phyloP scores from a whole-genome alignment of 2,888 invertebrate species.

The Epinotia nisella region DNA sequence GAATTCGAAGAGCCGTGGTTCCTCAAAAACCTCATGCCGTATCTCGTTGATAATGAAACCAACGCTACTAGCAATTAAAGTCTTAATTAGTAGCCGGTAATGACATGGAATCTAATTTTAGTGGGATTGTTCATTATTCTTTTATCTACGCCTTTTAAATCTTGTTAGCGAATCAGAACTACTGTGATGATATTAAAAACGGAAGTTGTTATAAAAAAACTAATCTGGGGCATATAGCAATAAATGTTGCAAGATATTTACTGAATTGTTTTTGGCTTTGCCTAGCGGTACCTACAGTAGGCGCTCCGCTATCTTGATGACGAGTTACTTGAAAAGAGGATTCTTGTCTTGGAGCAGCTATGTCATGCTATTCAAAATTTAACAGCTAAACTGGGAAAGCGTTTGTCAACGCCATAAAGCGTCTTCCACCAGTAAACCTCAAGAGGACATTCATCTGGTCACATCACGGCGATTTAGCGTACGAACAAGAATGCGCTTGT shows the following conservation, averaged over 20 bases:
- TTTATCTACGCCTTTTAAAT: slow-evolving; percentile 1
- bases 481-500: no score
- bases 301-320: no score
- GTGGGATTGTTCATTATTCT: neutral
- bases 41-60: neutral
- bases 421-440: no score
- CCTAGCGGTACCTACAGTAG: no score
- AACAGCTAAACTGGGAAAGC: no score
- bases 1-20: slow-evolving; percentile 92
- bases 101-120: neutral
- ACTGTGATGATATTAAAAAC: neutral
- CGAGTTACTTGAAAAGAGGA: no score
- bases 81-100: neutral
- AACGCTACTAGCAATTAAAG: neutral
- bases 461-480: no score
- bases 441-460: no score
- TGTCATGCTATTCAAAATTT: no score
- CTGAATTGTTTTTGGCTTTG: neutral
- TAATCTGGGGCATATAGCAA: neutral
- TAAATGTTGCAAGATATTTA: neutral
- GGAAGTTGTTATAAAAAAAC: neutral
- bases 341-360: no score
- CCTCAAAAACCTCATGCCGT: slow-evolving; percentile 85
- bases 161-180: neutral
- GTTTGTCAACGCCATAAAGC: no score